Evolutionary conservation across 2,113 vertebrate genomes (phyloP).

Genomic region (Tragelaphus imberbis): DNA sequence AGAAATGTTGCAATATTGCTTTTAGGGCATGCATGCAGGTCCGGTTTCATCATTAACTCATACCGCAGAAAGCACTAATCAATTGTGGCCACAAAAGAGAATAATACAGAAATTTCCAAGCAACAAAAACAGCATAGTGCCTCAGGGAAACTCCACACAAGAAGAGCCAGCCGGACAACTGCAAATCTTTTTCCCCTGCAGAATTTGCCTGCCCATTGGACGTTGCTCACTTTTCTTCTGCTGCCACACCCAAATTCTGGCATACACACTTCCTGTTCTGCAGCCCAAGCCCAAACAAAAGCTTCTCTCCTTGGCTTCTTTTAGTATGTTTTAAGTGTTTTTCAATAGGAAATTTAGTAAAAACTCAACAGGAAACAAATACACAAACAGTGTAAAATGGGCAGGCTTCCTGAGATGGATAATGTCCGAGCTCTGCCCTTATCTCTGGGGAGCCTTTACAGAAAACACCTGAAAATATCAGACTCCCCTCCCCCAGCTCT

Average conservation of each 20-base stretch:
- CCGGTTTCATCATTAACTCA: slow-evolving; percentile 23
- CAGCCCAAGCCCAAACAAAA: not conserved
- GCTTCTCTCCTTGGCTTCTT: not conserved
- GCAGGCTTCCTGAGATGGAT: not conserved
- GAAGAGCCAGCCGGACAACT: not conserved
- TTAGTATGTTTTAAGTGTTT: not conserved
- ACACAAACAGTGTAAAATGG: not conserved
- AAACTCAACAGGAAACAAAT: not conserved
- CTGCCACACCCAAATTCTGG: not conserved
- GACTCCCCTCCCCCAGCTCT: not conserved
- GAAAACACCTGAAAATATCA: not conserved
- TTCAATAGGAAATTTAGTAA: not conserved
- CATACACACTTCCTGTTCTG: not conserved
- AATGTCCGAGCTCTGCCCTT: not conserved
- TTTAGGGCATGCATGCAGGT: not conserved
- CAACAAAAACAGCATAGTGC: not conserved
- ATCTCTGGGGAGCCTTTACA: not conserved
- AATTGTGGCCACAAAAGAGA: not conserved
- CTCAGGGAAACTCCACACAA: not conserved
- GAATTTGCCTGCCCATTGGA: not conserved
- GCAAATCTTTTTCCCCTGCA: not conserved
- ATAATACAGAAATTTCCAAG: not conserved
- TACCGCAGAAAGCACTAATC: not conserved
- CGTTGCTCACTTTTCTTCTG: not conserved
- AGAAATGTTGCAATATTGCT: not conserved